Base-by-base conservation (phyloP, 2,113 vertebrate species). In the Eulacestoma nigropectus region DNA sequence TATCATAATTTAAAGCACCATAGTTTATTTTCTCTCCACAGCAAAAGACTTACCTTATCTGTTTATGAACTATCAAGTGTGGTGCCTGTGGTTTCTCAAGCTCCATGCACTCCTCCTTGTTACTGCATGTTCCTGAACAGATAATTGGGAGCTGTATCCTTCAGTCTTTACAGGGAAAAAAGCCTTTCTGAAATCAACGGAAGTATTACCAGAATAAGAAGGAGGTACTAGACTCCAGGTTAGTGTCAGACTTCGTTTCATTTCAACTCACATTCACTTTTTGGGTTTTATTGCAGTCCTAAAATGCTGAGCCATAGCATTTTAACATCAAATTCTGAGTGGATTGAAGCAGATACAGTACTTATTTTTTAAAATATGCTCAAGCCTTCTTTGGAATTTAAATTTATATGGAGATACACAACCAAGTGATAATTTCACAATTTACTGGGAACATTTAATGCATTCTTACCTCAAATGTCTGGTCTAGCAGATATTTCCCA, bases 401-500 rank as follows among this genome's bases (percentile, higher is more conserved):
- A 87, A 89, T 96, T 82, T 62, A n/a, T 57, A 44, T 4, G 5
- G 29, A 77, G 25, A 47, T 3, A 11, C 16, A 39, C 18, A 93
- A 67, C 3, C 6, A 69, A 92, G 37, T 53, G 53, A 56, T 78
- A 70, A 80, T 82, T 94, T 90, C 70, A 72, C 44, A 42, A 42
- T n/a, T 89, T 67, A 29, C 42, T 84, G 57, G 35, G 49, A 76
- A 27, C 18, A 11, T 25, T 75, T 93, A 56, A 59, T 94, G 78
- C 69, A 56, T 82, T 77, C 93, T 60, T 73, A 55, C 65, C 44
- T 91, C 42, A 82, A 91, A 78, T 32, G 57, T 76, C 80, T 92
- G 62, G 77, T 89, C 56, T 87, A 78, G 73, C 49, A 95, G 86
- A 75, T 88, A 84, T 81, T 94, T 95, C 90, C 63, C 64, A 87